Evolutionary conservation across 2,797 vertebrate genomes (phyloP).

Genomic region (Leucoraja ocellata): DNA sequence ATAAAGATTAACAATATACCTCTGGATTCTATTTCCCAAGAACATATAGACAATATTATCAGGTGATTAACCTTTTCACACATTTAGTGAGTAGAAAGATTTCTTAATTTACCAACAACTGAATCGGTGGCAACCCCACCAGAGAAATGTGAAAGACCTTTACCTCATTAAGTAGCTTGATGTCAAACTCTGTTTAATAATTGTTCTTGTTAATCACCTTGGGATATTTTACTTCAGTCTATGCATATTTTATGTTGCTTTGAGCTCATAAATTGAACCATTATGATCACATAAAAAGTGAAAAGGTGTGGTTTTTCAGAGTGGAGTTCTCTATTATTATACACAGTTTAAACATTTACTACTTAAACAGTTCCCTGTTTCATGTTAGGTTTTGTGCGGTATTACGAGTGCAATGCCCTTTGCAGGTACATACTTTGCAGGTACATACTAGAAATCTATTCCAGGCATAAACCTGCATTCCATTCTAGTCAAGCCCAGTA

Average conservation of each 20-base stretch:
- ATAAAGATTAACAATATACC: slow-evolving; percentile 74
- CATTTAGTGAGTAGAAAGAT: background rate
- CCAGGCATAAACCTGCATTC: no score
- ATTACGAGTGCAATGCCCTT: no score
- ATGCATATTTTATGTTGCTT: background rate
- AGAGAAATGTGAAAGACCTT: background rate
- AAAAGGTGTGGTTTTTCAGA: no score
- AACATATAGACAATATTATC: slow-evolving; percentile 73
- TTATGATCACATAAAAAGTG: no score
- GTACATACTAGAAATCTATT: no score
- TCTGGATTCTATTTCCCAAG: slow-evolving; percentile 68
- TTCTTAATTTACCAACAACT: background rate
- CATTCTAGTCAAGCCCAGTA: no score
- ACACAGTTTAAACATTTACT: no score
- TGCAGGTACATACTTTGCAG: no score
- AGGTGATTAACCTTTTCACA: slow-evolving; percentile 58
- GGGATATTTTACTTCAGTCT: background rate
- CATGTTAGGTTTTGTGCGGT: no score
- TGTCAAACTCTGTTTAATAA: background rate
- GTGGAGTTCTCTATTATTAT: no score
- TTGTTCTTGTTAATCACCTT: background rate
- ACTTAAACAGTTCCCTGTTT: no score
- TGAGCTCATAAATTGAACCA: background rate
- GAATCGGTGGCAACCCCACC: background rate
- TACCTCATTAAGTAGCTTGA: background rate